Evolutionary conservation across 2,888 invertebrate species (phyloP), one percentile per base, ranked within the genome.

Genomic region (Microchrysa polita): DNA sequence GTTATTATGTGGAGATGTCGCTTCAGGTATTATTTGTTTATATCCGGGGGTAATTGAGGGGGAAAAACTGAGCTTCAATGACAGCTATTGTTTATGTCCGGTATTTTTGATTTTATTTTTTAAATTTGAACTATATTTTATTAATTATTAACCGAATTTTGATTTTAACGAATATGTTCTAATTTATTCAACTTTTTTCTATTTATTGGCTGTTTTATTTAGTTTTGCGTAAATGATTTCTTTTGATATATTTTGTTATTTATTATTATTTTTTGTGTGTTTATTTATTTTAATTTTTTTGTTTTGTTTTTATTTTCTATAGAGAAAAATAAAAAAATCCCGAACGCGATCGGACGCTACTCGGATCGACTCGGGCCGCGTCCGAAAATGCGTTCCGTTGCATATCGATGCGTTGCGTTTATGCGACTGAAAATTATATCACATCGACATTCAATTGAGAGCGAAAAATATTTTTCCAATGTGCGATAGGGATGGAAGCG

Each of bases 381-480:
- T 84, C 85, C 85, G 84, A 84, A 84, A 84, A 84, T 83, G 83
- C 84, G 83, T 84, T 84, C 83, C 84, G 84, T 82, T 85, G 84
- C 84, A 85, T 84, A 83, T 84, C 83, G 83, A 83, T 84, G 84
- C 83, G 82, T 84, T 84, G 83, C 81, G 82, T 83, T 84, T 83
- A 82, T 84, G 82, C 83, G 84, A 85, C 85, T 85, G 82, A 82
- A 82, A 83, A 82, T 82, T 82, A 82, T 82, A 84, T 82, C 83
- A 82, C 82, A 83, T 81, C 81, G 76, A 78, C 76, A 76, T 77
- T 81, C 77, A 78, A 80, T 76, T 77, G 78, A 78, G 78, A 78
- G 82, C 81, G 71, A 74, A 75, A 76, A 77, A 76, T 77, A 77
- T 76, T 78, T 34, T 79, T 78, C 76, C 78, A 79, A 77, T 78